Evolutionary conservation across 2,113 vertebrate genomes (phyloP), one percentile per base, ranked within the genome.

Genomic region (Psilopsiagon aurifrons): DNA sequence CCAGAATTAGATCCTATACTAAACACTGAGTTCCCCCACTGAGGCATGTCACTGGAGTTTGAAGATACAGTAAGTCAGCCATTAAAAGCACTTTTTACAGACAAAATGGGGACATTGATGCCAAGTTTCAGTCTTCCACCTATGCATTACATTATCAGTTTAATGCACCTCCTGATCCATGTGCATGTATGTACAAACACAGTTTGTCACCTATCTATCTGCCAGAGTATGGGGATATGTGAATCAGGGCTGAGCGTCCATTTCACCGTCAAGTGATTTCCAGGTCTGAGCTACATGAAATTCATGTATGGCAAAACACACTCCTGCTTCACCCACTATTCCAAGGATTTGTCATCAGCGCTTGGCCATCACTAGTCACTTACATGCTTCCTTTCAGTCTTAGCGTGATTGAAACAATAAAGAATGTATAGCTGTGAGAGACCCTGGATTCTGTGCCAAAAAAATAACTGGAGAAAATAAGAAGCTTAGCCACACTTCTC

Each of bases 401-500:
- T 39, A 5, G 5, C 0, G 1, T 29, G 95, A 62, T 49, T 44
- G 92, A 59, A 94, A 86, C 96, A 96, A 71, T 52, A 7, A 85
- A 94, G 94, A 77, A 63, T 15, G n/a, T 80, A 86, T 31, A 80
- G 79, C 69, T 80, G 3, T 83, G 90, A 96, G 80, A 92, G 43
- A 93, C 62, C 79, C 71, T 1, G 13, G 43, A 10, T 82, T 75
- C 91, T 8, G 35, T 60, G 95, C 96, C 97, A 97, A 82, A 87
- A 87, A 86, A 86, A 80, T 62, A 95, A 97, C 51, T 93, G 95
- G 86, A 81, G 74, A 92, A 90, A 96, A 55, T 43, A 94, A 96
- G 81, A 67, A 97, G 96, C 93, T 95, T 87, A 70, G 92, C 75
- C 94, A 93, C 95, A 89, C 94, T 97, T 96, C 97, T 81, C 82